Base-by-base conservation (phyloP, 2,888 invertebrate genomes). In the Penaeus monodon region DNA sequence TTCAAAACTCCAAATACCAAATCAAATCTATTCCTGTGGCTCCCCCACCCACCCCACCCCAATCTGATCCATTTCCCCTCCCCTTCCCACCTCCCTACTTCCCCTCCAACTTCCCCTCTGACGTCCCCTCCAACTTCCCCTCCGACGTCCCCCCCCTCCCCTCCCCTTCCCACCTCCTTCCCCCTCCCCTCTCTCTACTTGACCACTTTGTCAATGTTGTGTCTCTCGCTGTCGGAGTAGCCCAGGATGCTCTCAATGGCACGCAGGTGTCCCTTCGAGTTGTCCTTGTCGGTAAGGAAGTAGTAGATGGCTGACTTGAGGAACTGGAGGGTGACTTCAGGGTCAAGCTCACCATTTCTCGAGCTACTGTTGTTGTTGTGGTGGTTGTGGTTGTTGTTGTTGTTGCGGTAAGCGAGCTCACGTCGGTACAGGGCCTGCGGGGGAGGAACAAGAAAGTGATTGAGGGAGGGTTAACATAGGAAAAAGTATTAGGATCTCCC, bases 221-320 rank as follows among this genome's bases (percentile, higher is more conserved):
- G 94, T 92, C 96, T 96, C 92, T 97, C 97, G 82, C 94, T 94
- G 86, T 96, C 95, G n/a, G 95, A 95, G 92, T 96, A 97, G 88
- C 97, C 97, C 91, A 98, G 94, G 91, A 98, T 97, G 92, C 97
- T 97, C 93, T 97, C 96, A 90, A 98, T 97, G 82, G 97, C 98
- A 91, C 95, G 95, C 88, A 98, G 94, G 92, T 98, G 98, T 27
- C 97, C 96, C 91, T 96, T 96, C 85, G 96, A 96, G 92, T 97
- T 97, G 92, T 97, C 97, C 91, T 95, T 96, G 92, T 97, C 97
- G 4, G 97, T 96, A 88, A 98, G 94, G 93, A 97, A 98, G 92
- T 98, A 97, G 92, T 97, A 98, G 91, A 98, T 95, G 84, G 98
- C 97, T 89, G 97, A 97, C 93, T 97, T 97, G 90, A 98, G 94